These are phyloP conservation scores for Sebastolobus altivelis DNA, from an alignment of 2,797 vertebrate species.

Conservation along the genomic window DNA sequence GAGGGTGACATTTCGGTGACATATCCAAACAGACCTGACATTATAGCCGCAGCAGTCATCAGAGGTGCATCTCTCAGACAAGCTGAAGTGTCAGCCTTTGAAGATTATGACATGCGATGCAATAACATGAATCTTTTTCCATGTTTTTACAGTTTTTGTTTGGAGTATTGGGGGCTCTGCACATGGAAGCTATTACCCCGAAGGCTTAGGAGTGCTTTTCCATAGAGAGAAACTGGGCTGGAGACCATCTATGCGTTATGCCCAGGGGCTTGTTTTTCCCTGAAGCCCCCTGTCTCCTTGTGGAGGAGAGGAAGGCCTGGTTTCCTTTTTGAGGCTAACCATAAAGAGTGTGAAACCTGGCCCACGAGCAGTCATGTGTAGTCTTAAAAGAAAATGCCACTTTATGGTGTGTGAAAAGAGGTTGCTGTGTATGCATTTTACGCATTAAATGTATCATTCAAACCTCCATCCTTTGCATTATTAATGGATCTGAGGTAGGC, in stretches of 20 bases:
- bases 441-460: background rate
- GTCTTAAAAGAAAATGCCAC: constrained; percentile 16
- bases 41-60: constrained; percentile 55
- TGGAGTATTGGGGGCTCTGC: constrained; percentile 64
- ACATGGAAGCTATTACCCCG: constrained; percentile 83
- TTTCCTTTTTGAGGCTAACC: constrained; percentile 56
- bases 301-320: constrained; percentile 48
- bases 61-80: constrained; percentile 60
- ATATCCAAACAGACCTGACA: constrained; percentile 59
- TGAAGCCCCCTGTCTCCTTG: constrained; percentile 50
- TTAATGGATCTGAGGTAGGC: constrained; percentile 7
- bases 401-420: constrained; percentile 21
- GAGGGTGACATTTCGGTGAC: constrained; percentile 34
- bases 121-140: constrained; percentile 75
- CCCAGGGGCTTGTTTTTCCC: constrained; percentile 69
- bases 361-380: constrained; percentile 18
- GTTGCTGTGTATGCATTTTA: background rate
- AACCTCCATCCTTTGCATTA: constrained; percentile 13
- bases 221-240: constrained; percentile 58
- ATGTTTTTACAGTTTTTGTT: constrained; percentile 77
- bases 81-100: constrained; percentile 67
- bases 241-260: constrained; percentile 62
- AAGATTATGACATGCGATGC: constrained; percentile 75
- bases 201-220: constrained; percentile 74
- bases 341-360: constrained; percentile 55